These are phyloP conservation scores for Gorsachius goisagi DNA, from an alignment of 2,113 vertebrate species.

Conservation along the genomic window DNA sequence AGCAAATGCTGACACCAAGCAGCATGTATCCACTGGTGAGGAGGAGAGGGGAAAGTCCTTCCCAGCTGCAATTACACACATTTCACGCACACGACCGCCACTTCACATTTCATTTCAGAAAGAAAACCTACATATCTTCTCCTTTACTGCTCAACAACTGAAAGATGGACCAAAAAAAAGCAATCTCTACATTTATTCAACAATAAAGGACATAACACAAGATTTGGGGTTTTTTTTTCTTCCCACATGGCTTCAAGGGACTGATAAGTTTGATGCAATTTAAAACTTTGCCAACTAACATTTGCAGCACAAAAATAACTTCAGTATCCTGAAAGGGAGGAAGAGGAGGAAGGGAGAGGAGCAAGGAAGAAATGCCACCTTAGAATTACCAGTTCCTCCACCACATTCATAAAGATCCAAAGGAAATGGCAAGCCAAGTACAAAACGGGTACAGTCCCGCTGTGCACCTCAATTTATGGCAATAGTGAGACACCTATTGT, in stretches of 20 bases:
- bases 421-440: neutral
- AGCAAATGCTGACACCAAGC: neutral
- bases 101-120: neutral
- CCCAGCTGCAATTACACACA: neutral
- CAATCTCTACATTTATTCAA: neutral
- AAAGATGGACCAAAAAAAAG: neutral
- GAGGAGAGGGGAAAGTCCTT: neutral
- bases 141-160: neutral
- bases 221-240: neutral
- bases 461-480: neutral
- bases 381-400: neutral
- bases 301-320: neutral
- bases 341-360: neutral
- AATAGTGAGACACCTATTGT: constrained; percentile 63
- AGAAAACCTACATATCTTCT: neutral
- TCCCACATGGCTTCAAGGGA: fast-evolving
- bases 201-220: neutral
- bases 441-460: neutral
- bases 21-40: neutral
- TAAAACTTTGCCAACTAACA: neutral
- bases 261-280: neutral
- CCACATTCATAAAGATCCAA: neutral
- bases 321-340: neutral
- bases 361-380: neutral
- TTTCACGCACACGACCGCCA: neutral